phyloP scores from a whole-genome alignment of 2,888 invertebrate species.

The Nymphalis urticae region DNA sequence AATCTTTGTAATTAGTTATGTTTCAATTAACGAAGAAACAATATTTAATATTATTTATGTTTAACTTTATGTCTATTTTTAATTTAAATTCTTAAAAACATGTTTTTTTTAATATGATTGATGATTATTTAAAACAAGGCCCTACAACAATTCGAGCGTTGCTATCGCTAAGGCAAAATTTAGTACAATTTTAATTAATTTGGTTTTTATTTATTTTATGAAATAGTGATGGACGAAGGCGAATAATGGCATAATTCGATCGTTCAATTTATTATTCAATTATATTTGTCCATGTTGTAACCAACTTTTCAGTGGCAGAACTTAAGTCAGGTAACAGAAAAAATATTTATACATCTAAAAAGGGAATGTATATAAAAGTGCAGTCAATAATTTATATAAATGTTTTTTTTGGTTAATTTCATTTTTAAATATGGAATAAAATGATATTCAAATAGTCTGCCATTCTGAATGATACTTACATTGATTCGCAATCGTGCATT shows the following conservation, averaged over 20 bases:
- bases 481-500: background rate
- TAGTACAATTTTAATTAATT: constrained; percentile 17
- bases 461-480: too few species aligned
- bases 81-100: constrained; percentile 19
- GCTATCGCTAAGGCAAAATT: constrained; percentile 31
- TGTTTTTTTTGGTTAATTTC: background rate
- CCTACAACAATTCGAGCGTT: constrained; percentile 36
- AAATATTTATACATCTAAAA: background rate
- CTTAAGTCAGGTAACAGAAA: too few species aligned
- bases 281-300: too few species aligned
- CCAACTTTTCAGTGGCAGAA: too few species aligned
- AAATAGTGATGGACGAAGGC: background rate
- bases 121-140: constrained; percentile 10
- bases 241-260: background rate
- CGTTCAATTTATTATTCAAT: background rate
- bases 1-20: constrained; percentile 23
- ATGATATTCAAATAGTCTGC: background rate
- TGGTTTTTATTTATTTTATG: constrained; percentile 17
- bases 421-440: background rate
- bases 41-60: constrained; percentile 29
- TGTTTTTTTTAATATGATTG: constrained; percentile 23
- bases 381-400: background rate
- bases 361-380: background rate
- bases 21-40: constrained; percentile 15
- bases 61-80: constrained; percentile 21